A percentile compares a stretch with the other conserved stretches of the same genome.
phyloP scores from a whole-genome alignment of 1,140 invertebrate species.

The Hylyphantes graminicola region DNA sequence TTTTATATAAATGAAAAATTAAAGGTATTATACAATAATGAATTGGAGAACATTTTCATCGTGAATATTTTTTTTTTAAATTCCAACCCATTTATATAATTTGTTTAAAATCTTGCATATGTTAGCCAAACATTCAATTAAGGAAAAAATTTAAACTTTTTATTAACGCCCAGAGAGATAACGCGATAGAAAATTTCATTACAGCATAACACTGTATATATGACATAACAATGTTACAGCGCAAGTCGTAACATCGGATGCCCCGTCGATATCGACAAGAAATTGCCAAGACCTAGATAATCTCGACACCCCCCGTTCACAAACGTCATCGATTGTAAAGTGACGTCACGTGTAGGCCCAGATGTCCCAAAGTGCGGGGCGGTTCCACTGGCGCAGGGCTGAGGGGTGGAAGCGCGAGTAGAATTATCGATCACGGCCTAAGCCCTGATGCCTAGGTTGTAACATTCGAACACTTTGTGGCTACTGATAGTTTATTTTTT shows the following conservation, averaged over 20 bases:
- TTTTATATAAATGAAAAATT: no score
- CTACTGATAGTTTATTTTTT: not conserved
- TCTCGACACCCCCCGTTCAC: conserved; percentile 28
- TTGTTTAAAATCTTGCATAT: no score
- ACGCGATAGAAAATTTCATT: not conserved
- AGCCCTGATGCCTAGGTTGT: not conserved
- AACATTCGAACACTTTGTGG: conserved; percentile 13
- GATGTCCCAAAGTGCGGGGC: conserved; percentile 38
- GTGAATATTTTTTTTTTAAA: no score
- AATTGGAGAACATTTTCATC: no score
- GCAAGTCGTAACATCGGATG: conserved; percentile 13
- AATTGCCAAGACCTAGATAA: conserved; percentile 37
- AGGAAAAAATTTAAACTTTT: no score
- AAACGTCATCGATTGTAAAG: conserved; percentile 59
- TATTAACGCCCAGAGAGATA: not conserved
- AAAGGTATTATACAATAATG: no score
- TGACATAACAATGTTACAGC: conserved; percentile 37
- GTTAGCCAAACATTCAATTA: no score
- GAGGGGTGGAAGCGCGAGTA: conserved; percentile 47
- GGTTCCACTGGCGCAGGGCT: conserved; percentile 17
- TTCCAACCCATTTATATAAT: no score
- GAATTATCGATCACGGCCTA: conserved; percentile 31
- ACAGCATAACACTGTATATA: not conserved
- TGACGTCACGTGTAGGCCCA: conserved; percentile 50
- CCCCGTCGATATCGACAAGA: conserved; percentile 48